phyloP scores from a whole-genome alignment of 2,797 vertebrate genomes.

The Champsocephalus esox region DNA sequence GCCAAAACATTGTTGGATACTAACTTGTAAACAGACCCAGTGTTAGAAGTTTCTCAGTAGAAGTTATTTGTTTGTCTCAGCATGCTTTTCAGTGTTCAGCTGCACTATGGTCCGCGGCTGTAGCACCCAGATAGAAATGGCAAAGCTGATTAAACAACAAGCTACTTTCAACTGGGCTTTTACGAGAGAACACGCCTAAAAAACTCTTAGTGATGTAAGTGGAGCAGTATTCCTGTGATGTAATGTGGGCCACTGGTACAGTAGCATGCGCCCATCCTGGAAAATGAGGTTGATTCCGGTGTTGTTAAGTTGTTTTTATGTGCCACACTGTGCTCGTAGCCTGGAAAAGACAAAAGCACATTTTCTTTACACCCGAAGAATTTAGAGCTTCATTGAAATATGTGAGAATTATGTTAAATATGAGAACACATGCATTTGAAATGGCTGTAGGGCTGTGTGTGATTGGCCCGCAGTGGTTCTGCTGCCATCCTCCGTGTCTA shows the following conservation, averaged over 20 bases:
- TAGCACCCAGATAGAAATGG: constrained; percentile 40
- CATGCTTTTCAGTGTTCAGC: constrained; percentile 25
- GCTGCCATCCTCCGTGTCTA: constrained; percentile 74
- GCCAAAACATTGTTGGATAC: constrained; percentile 10
- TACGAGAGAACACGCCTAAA: constrained; percentile 51
- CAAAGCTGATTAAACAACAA: constrained; percentile 56
- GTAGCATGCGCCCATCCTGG: constrained; percentile 56
- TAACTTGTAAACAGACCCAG: constrained; percentile 4
- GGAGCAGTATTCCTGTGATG: constrained; percentile 72
- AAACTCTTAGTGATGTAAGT: constrained; percentile 76
- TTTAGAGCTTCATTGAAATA: constrained; percentile 70
- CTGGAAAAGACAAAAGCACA: constrained; percentile 74
- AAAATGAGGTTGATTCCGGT: constrained; percentile 67
- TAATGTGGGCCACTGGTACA: constrained; percentile 72
- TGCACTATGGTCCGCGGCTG: constrained; percentile 40
- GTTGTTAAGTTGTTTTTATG: constrained; percentile 74
- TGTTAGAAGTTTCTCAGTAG: constrained; percentile 34
- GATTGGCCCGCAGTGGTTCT: constrained; percentile 78
- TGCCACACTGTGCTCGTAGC: constrained; percentile 66
- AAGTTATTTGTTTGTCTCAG: constrained; percentile 32
- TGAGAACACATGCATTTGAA: constrained; percentile 68
- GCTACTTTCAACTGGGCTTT: constrained; percentile 54
- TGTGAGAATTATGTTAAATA: constrained; percentile 82
- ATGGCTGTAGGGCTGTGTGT: constrained; percentile 67
- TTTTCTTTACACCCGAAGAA: constrained; percentile 69